phyloP scores from a whole-genome alignment of 2,888 invertebrate species.

The Conomelus anceps region DNA sequence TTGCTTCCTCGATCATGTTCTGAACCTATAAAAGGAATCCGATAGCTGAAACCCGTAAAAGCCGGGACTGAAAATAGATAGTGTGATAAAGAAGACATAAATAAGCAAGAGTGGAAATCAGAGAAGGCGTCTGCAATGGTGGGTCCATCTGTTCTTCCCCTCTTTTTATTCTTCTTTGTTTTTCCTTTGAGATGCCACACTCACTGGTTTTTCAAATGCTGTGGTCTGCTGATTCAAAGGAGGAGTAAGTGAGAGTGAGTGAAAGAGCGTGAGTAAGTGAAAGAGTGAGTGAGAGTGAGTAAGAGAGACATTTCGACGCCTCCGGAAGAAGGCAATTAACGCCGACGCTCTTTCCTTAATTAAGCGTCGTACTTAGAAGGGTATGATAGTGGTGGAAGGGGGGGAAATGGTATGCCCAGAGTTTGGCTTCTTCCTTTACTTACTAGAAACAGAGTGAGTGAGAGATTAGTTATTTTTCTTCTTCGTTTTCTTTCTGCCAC shows the following conservation, averaged over 20 bases:
- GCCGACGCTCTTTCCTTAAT: background rate
- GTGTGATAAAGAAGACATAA: background rate
- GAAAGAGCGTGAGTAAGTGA: too few relatives aligned
- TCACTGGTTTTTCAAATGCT: background rate
- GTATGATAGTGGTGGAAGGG: background rate
- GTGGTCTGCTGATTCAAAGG: too few relatives aligned
- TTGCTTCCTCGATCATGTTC: too few relatives aligned
- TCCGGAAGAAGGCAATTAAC: background rate
- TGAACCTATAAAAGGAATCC: too few relatives aligned
- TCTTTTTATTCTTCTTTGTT: background rate
- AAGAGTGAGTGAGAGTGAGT: too few relatives aligned
- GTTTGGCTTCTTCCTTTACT: background rate
- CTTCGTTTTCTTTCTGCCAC: too few relatives aligned
- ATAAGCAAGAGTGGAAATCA: background rate
- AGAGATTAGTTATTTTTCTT: too few relatives aligned
- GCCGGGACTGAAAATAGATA: background rate
- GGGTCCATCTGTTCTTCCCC: background rate
- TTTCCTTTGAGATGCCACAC: background rate
- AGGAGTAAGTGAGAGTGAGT: too few relatives aligned
- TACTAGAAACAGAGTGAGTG: too few relatives aligned
- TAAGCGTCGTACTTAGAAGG: background rate
- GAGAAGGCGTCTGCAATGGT: background rate
- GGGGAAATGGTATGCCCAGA: background rate
- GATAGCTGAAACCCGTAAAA: too few relatives aligned
- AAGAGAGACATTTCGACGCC: background rate